Evolutionary conservation across 2,113 vertebrate genomes (phyloP).

Genomic region (Electrona antarctica): DNA sequence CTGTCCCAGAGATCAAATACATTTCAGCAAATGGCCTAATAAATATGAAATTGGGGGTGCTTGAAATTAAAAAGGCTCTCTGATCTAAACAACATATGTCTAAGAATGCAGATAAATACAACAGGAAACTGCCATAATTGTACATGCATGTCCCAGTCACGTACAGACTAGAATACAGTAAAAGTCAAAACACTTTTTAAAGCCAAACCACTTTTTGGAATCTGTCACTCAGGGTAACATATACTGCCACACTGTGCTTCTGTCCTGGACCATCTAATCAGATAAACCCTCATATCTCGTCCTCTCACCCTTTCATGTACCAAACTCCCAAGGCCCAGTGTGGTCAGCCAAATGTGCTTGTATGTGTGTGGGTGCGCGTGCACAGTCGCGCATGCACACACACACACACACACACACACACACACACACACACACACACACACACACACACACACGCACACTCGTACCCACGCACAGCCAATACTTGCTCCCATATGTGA

Average conservation of each 20-base stretch:
- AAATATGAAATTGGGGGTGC: no score
- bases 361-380: neutral
- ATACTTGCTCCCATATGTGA: slow-evolving; percentile 70
- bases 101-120: neutral
- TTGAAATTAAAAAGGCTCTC: no score
- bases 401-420: slow-evolving; percentile 5
- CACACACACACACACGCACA: slow-evolving; percentile 5
- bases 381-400: neutral
- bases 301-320: slow-evolving; percentile 12
- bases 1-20: no score
- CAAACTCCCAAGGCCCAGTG: slow-evolving; percentile 13
- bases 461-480: slow-evolving; percentile 52
- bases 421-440: slow-evolving; percentile 2
- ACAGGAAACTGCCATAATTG: neutral
- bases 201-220: slow-evolving; percentile 11
- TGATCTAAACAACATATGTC: no score
- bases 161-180: neutral
- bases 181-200: slow-evolving; percentile 14
- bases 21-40: no score
- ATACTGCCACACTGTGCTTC: slow-evolving; percentile 23
- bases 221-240: slow-evolving; percentile 16
- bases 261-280: slow-evolving; percentile 41
- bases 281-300: slow-evolving; percentile 59
- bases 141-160: neutral
- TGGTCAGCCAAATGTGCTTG: slow-evolving; percentile 48